Evolutionary conservation across 2,797 vertebrate species (phyloP).

Genomic region (Schizopygopsis malacanthus): DNA sequence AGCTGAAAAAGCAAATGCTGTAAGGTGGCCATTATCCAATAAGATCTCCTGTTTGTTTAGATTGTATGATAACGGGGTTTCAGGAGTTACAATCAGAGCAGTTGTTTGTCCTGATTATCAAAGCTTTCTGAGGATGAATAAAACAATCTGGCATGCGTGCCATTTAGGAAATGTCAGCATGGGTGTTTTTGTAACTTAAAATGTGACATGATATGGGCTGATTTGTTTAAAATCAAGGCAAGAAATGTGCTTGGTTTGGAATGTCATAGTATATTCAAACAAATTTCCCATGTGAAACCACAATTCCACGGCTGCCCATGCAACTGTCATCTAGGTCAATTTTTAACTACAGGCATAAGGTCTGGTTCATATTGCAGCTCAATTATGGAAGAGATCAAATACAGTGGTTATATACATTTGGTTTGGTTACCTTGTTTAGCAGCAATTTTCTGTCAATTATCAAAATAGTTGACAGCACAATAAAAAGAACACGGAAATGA

Average conservation of each 20-base stretch:
- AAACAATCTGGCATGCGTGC: not conserved
- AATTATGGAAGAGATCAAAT: not conserved
- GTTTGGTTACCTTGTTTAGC: not conserved
- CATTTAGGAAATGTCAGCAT: conserved; percentile 24
- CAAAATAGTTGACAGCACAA: not conserved
- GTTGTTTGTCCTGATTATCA: conserved; percentile 48
- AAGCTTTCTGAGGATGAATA: conserved; percentile 56
- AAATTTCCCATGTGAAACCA: not conserved
- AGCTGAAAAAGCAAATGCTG: conserved; percentile 79
- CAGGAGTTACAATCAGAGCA: conserved; percentile 37
- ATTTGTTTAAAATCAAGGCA: not conserved
- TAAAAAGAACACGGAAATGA: too few species aligned
- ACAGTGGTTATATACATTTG: too few species aligned
- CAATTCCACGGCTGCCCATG: not conserved
- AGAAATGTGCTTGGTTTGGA: not conserved
- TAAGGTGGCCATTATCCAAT: conserved; percentile 65
- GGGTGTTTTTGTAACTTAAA: conserved; percentile 6
- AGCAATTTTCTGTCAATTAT: not conserved
- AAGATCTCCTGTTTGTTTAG: conserved; percentile 55
- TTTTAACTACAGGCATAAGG: not conserved
- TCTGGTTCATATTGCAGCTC: not conserved
- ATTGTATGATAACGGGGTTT: conserved; percentile 28
- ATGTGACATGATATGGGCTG: not conserved
- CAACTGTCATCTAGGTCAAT: not conserved
- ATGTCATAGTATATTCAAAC: not conserved